Evolutionary conservation across 2,888 invertebrate genomes (phyloP), one percentile per base, ranked within the genome.

Genomic region (Chloroclysta siterata): DNA sequence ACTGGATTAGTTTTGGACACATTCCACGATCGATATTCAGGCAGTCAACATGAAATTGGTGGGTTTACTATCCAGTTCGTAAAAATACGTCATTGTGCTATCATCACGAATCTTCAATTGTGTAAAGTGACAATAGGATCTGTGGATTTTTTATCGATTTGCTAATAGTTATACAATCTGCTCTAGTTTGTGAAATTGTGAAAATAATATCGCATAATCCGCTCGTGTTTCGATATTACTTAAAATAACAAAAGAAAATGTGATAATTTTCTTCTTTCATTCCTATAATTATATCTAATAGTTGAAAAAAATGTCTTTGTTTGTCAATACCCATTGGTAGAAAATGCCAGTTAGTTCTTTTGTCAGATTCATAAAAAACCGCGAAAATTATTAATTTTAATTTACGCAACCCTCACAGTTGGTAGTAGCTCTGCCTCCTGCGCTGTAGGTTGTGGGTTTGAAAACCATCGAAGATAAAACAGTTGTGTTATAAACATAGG

Each of bases 41-140:
- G 72, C 76, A 82, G 68, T 22, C 88, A 90, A 80, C 88, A 92
- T 92, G 91, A 83, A 90, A 88, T 82, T 86, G 91, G 91, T 92
- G 84, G 79, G 90, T 88, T 57, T 0, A 14, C 17, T 44, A 36
- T 13, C 8, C 22, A 10, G 11, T 11, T 22, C 10, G 11, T 11
- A 39, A 1, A n/a, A 47, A 47, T 47, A 47, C 11, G 22, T 52
- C 47, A 48, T 39, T 53, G 54, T 39, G 36, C 4, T 11, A 39
- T 3, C 17, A 39, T 64, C 60, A 65, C 64, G 64, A 44, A 4
- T 11, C 7, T 44, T 29, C 8, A 3, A 33, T 63, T 53, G 57
- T 60, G 64, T 55, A 47, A 57, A 60, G 64, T 57, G 50, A 53
- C 52, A 60, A 68, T 66, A 62, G 47, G 53, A 33, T 33, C 17